A percentile compares a stretch with the other conserved stretches of the same genome.
Evolutionary conservation across 1,140 invertebrate species (phyloP).

Genomic region (Cepaea nemoralis): DNA sequence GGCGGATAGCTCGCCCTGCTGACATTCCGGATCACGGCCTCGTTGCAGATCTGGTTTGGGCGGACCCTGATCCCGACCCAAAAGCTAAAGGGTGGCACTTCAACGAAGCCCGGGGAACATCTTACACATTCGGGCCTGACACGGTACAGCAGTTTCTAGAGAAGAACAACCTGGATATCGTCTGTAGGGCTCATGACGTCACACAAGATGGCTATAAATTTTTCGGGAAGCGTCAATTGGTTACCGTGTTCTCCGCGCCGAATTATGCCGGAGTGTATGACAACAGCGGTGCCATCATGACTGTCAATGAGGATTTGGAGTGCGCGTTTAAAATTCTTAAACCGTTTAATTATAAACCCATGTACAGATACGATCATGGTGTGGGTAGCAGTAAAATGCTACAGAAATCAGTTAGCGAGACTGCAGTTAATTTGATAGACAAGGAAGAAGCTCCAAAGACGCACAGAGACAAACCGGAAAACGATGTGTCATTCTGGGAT

Average conservation of each 20-base stretch:
- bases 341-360: constrained; percentile 9
- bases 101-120: constrained; percentile 19
- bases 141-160: constrained; percentile 24
- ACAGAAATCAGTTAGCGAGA: not conserved
- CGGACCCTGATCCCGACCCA: constrained; percentile 34
- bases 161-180: constrained; percentile 2
- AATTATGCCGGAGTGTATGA: constrained; percentile 9
- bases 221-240: constrained; percentile 33
- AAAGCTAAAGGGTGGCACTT: constrained; percentile 19
- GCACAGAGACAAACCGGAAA: not conserved
- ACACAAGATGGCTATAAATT: constrained; percentile 27
- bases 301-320: constrained; percentile 4
- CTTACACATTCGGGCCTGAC: constrained; percentile 18
- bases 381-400: not conserved
- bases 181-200: constrained; percentile 31
- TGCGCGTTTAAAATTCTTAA: constrained; percentile 18
- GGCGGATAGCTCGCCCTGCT: not conserved
- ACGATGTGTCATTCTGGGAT: not conserved
- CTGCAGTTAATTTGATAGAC: not conserved
- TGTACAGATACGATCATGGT: constrained; percentile 10
- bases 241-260: constrained; percentile 26
- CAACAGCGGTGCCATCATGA: constrained; percentile 35
- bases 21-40: constrained; percentile 27
- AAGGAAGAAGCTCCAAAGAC: not conserved
- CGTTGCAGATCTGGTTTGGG: constrained; percentile 11